Evolutionary conservation across 2,888 invertebrate species (phyloP), one percentile per base, ranked within the genome.

Genomic region (Amphipyra berbera): DNA sequence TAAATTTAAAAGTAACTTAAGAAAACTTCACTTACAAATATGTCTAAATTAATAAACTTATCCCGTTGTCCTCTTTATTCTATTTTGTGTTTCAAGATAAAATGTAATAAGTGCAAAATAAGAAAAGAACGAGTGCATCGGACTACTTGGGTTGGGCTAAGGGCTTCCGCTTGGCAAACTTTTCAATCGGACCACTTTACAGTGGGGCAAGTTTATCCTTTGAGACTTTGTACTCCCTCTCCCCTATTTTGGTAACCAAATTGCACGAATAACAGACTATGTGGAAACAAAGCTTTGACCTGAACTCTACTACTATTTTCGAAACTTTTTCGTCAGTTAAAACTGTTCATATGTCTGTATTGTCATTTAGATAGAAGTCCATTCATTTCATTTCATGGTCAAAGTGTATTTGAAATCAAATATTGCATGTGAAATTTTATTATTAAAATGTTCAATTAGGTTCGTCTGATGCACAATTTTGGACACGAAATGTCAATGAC

Each of bases 191-290:
- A 80, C 82, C 88, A 88, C 86, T 90, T 86, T 82, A 76, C 77
- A 76, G 75, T 76, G 73, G 76, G 78, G 79, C 70, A 84, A 88
- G 80, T 90, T 88, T 86, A 85, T 85, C 85, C 88, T 88, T 86
- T 87, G 86, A 86, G 84, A 83, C 76, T 84, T 82, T 79, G 81
- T 64, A 69, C 44, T 54, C 70, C 14, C 55, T 48, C 57, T 40
- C 73, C 75, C 78, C 83, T 86, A 78, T 86, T 90, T 90, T 89
- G 88, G 86, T 90, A 83, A 90, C 87, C 88, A 89, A 90, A 90
- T 91, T 84, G 84, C 76, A 79, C 69, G 73, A 78, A 79, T 68
- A 78, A 75, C 63, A 67, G 58, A 38, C 71, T 65, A 68, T 60
- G 63, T 70, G 61, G 68, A 78, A 80, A 82, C 80, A 86, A 82